A percentile compares a stretch with the other conserved stretches of the same genome.
These are phyloP conservation scores for Triplophysa dalaica DNA, from an alignment of 2,113 vertebrate species.

Conservation along the genomic window DNA sequence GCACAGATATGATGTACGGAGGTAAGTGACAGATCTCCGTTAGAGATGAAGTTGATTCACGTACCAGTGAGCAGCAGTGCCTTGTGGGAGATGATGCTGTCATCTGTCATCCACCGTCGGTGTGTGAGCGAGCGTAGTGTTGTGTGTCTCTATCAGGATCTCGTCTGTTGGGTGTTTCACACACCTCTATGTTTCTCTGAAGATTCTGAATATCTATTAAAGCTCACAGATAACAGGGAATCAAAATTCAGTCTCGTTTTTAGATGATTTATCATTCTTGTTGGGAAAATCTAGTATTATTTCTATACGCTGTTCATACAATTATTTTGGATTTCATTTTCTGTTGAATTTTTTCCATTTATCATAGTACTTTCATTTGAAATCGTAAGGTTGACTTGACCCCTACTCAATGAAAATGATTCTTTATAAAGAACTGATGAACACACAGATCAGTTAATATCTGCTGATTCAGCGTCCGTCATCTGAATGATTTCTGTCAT, in stretches of 20 bases:
- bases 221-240: too few relatives aligned
- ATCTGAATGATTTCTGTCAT: not conserved
- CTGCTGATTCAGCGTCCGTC: not conserved
- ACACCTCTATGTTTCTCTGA: not conserved
- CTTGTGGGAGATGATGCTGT: conserved; percentile 47
- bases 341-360: too few relatives aligned
- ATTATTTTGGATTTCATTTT: too few relatives aligned
- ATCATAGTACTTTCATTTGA: too few relatives aligned
- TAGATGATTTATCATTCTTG: too few relatives aligned
- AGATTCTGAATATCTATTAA: not conserved
- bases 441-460: not conserved
- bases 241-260: too few relatives aligned
- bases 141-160: conserved; percentile 29
- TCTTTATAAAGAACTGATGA: not conserved
- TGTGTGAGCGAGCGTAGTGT: conserved; percentile 27
- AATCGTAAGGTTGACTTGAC: too few relatives aligned
- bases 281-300: too few relatives aligned
- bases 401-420: too few relatives aligned
- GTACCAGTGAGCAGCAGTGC: conserved; percentile 41
- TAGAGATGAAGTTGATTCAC: conserved; percentile 51
- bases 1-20: conserved; percentile 57
- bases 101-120: conserved; percentile 27
- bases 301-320: too few relatives aligned
- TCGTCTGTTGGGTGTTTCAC: conserved; percentile 11
- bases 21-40: conserved; percentile 43